These are phyloP conservation scores for Sesamia inferens DNA, from an alignment of 2,888 invertebrate species.

Conservation along the genomic window DNA sequence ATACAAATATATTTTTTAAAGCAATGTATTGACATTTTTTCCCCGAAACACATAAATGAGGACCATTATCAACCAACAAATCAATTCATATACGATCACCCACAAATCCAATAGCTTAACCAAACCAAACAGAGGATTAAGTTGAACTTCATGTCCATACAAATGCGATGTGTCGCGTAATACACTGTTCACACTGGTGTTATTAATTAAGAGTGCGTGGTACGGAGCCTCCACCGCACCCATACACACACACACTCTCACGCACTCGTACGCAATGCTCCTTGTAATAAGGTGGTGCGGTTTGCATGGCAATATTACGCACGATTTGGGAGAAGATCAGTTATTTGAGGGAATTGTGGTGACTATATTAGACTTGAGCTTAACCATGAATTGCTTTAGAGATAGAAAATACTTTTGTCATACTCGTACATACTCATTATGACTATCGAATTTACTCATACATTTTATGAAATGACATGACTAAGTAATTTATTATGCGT, in stretches of 20 bases:
- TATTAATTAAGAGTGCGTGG: slow-evolving; percentile 38
- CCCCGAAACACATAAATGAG: background rate
- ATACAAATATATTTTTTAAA: background rate
- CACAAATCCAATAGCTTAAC: slow-evolving; percentile 5
- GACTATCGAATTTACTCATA: no score
- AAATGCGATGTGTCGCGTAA: slow-evolving; percentile 7
- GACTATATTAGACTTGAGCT: slow-evolving; percentile 22
- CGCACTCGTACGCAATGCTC: slow-evolving; percentile 3
- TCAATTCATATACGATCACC: slow-evolving; percentile 10
- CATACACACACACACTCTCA: slow-evolving; percentile 11
- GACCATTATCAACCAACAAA: background rate
- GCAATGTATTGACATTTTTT: background rate
- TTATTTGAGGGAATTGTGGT: slow-evolving; percentile 27
- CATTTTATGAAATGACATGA: no score
- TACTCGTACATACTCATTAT: no score
- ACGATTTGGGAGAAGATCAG: slow-evolving; percentile 26
- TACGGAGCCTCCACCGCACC: slow-evolving; percentile 13
- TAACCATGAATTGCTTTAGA: slow-evolving; percentile 8
- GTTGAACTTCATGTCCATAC: slow-evolving; percentile 19
- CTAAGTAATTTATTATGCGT: no score
- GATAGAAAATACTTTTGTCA: background rate
- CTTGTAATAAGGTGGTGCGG: slow-evolving; percentile 26
- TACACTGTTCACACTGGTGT: slow-evolving; percentile 5
- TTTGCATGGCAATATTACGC: slow-evolving; percentile 36
- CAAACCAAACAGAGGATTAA: slow-evolving; percentile 1